These are phyloP conservation scores for Ochlodes sylvanus DNA, from an alignment of 2,888 invertebrate species.

Conservation along the genomic window DNA sequence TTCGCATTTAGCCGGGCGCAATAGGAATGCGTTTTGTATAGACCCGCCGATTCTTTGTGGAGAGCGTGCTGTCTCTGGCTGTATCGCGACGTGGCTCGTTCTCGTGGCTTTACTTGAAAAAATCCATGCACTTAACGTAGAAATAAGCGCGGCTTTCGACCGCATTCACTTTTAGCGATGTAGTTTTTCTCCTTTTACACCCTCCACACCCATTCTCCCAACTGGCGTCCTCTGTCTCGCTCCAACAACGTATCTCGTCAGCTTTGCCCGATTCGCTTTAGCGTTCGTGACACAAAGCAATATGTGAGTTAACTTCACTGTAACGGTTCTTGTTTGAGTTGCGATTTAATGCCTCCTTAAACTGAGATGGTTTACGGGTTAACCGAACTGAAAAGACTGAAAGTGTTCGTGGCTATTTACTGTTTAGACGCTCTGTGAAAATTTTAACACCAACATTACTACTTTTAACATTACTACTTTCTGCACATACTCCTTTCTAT, in stretches of 20 bases:
- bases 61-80: conserved; percentile 31
- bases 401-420: conserved; percentile 78
- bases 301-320: conserved; percentile 84
- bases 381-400: conserved; percentile 80
- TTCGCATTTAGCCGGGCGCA: conserved; percentile 33
- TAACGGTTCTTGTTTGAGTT: conserved; percentile 85
- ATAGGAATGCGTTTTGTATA: conserved; percentile 39
- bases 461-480: no score
- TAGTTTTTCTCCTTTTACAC: conserved; percentile 84
- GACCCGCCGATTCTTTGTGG: conserved; percentile 37
- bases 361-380: conserved; percentile 85
- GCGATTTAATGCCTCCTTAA: conserved; percentile 85
- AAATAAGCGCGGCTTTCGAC: conserved; percentile 84
- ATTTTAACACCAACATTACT: conserved; percentile 57
- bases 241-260: conserved; percentile 67
- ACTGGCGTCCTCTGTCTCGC: conserved; percentile 70
- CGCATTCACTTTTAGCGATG: conserved; percentile 85
- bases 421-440: conserved; percentile 78
- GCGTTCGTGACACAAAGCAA: conserved; percentile 85
- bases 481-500: no score
- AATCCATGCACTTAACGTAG: conserved; percentile 84
- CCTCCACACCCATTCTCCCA: conserved; percentile 79
- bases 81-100: conserved; percentile 45
- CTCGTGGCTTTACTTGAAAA: conserved; percentile 80
- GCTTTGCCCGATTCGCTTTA: conserved; percentile 74